Evolutionary conservation across 2,797 vertebrate species (phyloP), one percentile per base, ranked within the genome.

Genomic region (Acrossocheilus fasciatus): DNA sequence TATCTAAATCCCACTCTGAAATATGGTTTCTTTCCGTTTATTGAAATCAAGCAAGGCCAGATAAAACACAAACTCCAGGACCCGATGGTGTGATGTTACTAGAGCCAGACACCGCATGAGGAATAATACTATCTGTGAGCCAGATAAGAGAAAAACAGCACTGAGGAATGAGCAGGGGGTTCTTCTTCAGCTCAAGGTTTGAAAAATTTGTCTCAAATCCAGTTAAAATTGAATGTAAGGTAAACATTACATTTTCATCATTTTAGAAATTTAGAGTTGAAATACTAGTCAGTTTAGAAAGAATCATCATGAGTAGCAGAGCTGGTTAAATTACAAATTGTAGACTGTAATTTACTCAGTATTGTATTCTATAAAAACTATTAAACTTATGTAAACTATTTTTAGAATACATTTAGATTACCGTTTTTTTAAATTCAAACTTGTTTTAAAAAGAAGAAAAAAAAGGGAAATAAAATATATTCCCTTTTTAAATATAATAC

Each of bases 1-100:
- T 85, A 85, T 79, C 83, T 85, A 72, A 45, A 85, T 85, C 66
- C 26, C 14, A 26, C 75, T 79, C 75, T 79, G 83, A 85, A 85
- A 79, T 85, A 85, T 85, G 66, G 83, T 69, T 85, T 85, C 50
- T 85, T 85, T 85, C 75, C 30, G 2, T 85, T 85, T 85, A 79
- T 79, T 85, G 36, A 85, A 85, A 69, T 85, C 64, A 72, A 45
- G 12, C 26, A 0, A 79, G 75, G 77, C 69, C 77, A 74, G 84
- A 81, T 80, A 73, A 74, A 86, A 86, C 54, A 59, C 43, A 81
- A 81, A 74, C 69, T 80, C 50, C 7, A 80, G 68, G 69, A 41
- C 15, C 77, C 73, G 68, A 74, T 64, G 54, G 68, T 50, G 43
- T 73, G 77, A 39, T 47, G 75, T 79, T 85, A 41, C 73, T 41